Evolutionary conservation across 2,888 invertebrate genomes (phyloP), one percentile per base, ranked within the genome.

Genomic region (Terebella lapidaria): DNA sequence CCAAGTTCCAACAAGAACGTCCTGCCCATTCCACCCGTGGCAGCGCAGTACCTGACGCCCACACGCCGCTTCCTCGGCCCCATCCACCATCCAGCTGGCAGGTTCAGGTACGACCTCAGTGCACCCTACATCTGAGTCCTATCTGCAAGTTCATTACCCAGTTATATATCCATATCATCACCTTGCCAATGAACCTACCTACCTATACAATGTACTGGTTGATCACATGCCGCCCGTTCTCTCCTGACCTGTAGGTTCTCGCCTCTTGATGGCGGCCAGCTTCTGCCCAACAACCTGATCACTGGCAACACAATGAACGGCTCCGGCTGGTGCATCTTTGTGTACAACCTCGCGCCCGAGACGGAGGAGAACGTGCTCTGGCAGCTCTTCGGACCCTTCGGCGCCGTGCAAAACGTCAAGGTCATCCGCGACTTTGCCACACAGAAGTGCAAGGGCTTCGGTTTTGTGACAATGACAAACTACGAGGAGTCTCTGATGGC

Each of bases 381-480:
- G 92, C 92, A 93, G 85, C 85, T 93, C 73, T 96, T 96, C 84
- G 95, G 94, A 68, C 95, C 95, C 53, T 96, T 95, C 79, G 95
- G 95, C 74, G 94, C 94, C 74, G 94, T 96, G 77, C 92, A 94
- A 84, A 92, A 91, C 84, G 94, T 95, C 72, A 95, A 95, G 85
- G 94, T 95, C 74, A 92, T 94, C 80, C 88, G 93, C 77, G 94
- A 95, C 85, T 87, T 92, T 74, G 89, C 92, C 77, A 94, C 94
- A 70, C 93, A 93, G 85, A 95, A 95, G 83, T 95, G 95, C 85
- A 95, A 94, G 85, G 96, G 96, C 54, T 96, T 94, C 83, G 96
- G 94, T 71, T 95, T 95, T 83, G 94, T 96, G 72, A 94, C 94
- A 69, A 96, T 96, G 95, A 94, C 94, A 80, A 94, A 94, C 83